Evolutionary conservation across 1,140 invertebrate genomes (phyloP), one percentile per base, ranked within the genome.

Genomic region (Rhagoletis pomonella): DNA sequence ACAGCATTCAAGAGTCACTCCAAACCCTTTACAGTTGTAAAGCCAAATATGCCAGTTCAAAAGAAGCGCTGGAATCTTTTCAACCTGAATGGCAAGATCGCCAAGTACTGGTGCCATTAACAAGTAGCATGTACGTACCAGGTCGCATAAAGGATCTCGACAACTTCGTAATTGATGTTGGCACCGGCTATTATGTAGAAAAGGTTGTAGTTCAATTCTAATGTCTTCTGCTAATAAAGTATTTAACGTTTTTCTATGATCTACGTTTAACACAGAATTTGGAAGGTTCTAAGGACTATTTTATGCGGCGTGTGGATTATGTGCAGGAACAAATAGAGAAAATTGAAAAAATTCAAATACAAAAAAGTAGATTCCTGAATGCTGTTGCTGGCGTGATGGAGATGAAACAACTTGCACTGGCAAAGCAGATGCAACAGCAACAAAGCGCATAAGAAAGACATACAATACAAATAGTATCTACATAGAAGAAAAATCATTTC

Each of bases 281-380:
- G 88, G 94, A 95, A 47, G 95, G 96, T 88, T 97, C 97, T 0
- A 97, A 97, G 92, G 96, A 98, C 90, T 99, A 99, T 91, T 99
- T 99, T 91, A 97, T 97, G 93, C 95, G 98, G 87, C 98, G 98
- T 95, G 96, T 98, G 0, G 95, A 96, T 88, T 99, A 97, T 95
- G 95, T 99, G 0, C 97, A 97, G 2, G 96, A 98, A 92, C 97
- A 99, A 94, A 98, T 99, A 94, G 97, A 99, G 93, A 98, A 98
- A 94, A 96, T 99, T 89, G 97, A 98, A 93, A 94, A 94, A 84
- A 94, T 98, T 62, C 96, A 97, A 29, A 93, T 96, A 77, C 97
- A 99, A 91, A 99, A 98, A 93, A 96, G 95, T 89, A 97, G 96
- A 93, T 95, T 98, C 88, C 95, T 97, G 90, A 97, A 98, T 94